Evolutionary conservation across 2,113 vertebrate genomes (phyloP).

Genomic region (Scartelaos histophorus): DNA sequence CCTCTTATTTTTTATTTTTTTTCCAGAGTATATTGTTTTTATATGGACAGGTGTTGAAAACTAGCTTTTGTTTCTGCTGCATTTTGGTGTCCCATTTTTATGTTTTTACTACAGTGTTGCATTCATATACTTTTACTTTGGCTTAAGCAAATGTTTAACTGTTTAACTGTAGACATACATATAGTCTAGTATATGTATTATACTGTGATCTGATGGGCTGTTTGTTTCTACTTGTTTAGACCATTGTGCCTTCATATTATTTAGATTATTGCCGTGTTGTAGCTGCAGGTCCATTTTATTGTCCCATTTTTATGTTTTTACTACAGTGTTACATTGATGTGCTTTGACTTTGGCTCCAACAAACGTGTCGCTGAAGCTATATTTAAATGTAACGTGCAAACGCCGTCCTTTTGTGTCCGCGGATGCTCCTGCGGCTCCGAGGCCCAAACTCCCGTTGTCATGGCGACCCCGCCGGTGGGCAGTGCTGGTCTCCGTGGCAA

Average conservation of each 20-base stretch:
- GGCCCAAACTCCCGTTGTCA: slow-evolving; percentile 47
- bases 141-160: neutral
- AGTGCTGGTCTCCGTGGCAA: slow-evolving; percentile 56
- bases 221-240: too few relatives aligned
- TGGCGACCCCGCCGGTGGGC: slow-evolving; percentile 52
- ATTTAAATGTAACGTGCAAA: neutral
- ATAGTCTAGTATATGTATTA: neutral
- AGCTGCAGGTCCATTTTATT: neutral
- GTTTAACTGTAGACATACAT: too few relatives aligned
- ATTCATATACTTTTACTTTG: neutral
- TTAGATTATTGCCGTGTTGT: neutral
- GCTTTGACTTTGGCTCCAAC: neutral
- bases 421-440: neutral
- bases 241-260: too few relatives aligned
- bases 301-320: too few relatives aligned
- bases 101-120: neutral
- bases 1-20: too few relatives aligned
- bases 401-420: neutral
- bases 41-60: too few relatives aligned
- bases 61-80: too few relatives aligned
- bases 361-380: neutral
- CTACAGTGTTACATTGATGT: neutral
- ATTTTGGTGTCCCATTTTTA: neutral
- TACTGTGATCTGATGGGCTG: too few relatives aligned
- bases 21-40: too few relatives aligned